Evolutionary conservation across 1,140 invertebrate genomes (phyloP).

Genomic region (Drosophila tani): DNA sequence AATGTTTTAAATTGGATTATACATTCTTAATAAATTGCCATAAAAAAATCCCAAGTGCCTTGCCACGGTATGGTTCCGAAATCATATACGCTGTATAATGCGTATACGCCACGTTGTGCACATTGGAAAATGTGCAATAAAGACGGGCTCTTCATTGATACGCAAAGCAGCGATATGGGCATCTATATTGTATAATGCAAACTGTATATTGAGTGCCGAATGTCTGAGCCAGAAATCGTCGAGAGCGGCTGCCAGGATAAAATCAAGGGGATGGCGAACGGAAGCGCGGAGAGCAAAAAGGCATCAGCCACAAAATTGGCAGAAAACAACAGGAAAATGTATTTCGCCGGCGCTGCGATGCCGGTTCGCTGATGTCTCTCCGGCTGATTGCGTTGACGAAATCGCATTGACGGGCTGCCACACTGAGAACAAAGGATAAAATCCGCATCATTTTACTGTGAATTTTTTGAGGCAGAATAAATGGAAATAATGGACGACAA

Average conservation of each 20-base stretch:
- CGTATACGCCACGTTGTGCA: slow-evolving; percentile 54
- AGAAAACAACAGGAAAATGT: slow-evolving; percentile 64
- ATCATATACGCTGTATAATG: slow-evolving; percentile 36
- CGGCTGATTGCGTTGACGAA: slow-evolving; percentile 72
- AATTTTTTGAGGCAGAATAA: neutral
- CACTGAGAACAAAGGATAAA: slow-evolving; percentile 9
- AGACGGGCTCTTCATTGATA: slow-evolving; percentile 75
- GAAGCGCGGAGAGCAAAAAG: slow-evolving; percentile 26
- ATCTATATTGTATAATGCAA: slow-evolving; percentile 56
- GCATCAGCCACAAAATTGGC: slow-evolving; percentile 50
- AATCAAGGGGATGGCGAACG: neutral
- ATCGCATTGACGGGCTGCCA: slow-evolving; percentile 67
- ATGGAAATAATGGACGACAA: neutral
- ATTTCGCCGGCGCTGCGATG: slow-evolving; percentile 40
- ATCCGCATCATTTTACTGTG: neutral
- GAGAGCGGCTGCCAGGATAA: slow-evolving; percentile 6
- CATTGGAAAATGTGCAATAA: slow-evolving; percentile 74
- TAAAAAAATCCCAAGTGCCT: slow-evolving; percentile 5
- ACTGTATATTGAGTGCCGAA: slow-evolving; percentile 50
- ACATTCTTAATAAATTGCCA: slow-evolving; percentile 14
- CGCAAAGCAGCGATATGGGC: slow-evolving; percentile 68
- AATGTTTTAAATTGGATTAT: neutral
- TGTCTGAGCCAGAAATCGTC: slow-evolving; percentile 23
- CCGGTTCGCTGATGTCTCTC: slow-evolving; percentile 42
- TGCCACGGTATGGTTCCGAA: slow-evolving; percentile 18